Base-by-base conservation (phyloP, 2,113 vertebrate species). In the Haemorhous mexicanus region DNA sequence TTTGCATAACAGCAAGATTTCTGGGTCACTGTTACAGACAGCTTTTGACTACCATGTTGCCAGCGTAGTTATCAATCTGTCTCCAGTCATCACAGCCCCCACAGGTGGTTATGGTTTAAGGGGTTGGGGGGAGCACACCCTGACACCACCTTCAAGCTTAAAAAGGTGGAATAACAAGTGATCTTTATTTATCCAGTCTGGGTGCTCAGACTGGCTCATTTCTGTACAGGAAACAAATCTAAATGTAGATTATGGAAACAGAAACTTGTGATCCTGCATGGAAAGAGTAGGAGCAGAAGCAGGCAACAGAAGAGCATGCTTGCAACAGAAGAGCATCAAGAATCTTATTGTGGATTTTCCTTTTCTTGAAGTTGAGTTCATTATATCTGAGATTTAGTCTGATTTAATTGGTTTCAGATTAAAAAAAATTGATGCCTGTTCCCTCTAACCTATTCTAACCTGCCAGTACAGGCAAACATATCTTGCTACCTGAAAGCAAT, bases 371-470 rank as follows among this genome's bases (percentile, higher is more conserved):
- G 17, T 77, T 56, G 18, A 81, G 7, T 9, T 78, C 4, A 16
- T 58, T 79, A 17, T 44, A 26, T 23, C 18, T 32, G 32, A 1
- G 5, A 16, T 3, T 70, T 73, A n/a, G 1, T 86, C 26, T 84
- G 35, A 10, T 69, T 88, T 62, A 10, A 18, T 3, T 62, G 9
- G 20, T 11, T 79, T 80, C n/a, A 80, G n/a, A 33, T 1, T 63
- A 7, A 35, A 22, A 78, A 35, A 26, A 23, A 10, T 0, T 28
- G 2, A 1, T 6, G 0, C 35, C 17, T 64, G 1, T 39, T 86
- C 10, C 6, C n/a, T 28, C 4, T 83, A 72, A 35, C 10, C 2
- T 66, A 11, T 19, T 20, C 2, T 83, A 10, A 47, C 9, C 11
- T 23, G 8, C 28, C 27, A 73, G 35, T 15, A 9, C 6, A 47